Conservation (phyloP, 2,113 vertebrate genomes). For the Clinocottus analis region DNA sequence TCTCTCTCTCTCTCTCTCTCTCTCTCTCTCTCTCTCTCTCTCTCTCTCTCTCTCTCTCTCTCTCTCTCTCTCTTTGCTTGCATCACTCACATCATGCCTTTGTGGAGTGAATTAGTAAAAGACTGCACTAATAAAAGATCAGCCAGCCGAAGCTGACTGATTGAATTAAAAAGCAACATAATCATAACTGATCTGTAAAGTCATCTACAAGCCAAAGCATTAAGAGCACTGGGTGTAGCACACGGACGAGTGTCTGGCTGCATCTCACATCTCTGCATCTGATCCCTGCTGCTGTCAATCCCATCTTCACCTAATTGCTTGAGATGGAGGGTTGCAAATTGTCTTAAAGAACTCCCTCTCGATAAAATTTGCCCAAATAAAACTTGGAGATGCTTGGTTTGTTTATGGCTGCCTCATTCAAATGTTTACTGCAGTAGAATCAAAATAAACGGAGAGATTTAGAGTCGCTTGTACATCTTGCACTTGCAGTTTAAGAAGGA, state of each 20-base stretch:
- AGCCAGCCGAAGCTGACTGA: slow-evolving; percentile 64
- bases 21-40: slow-evolving; percentile 32
- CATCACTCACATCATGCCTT: slow-evolving; percentile 61
- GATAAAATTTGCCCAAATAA: slow-evolving; percentile 48
- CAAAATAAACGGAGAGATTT: slow-evolving; percentile 35
- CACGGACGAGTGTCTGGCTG: slow-evolving; percentile 52
- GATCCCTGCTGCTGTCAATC: slow-evolving; percentile 59
- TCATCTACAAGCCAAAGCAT: slow-evolving; percentile 66
- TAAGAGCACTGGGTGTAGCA: slow-evolving; percentile 40
- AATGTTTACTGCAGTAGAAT: slow-evolving; percentile 48
- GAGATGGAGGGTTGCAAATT: slow-evolving; percentile 63
- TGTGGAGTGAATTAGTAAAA: slow-evolving; percentile 65
- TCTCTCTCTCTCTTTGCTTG: slow-evolving; percentile 51
- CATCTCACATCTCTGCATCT: slow-evolving; percentile 61
- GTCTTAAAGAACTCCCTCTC: slow-evolving; percentile 50
- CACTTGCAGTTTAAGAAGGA: slow-evolving; percentile 3
- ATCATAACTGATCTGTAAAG: slow-evolving; percentile 67
- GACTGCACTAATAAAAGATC: slow-evolving; percentile 70
- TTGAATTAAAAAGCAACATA: slow-evolving; percentile 73
- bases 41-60: slow-evolving; percentile 4
- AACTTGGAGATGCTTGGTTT: slow-evolving; percentile 42
- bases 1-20: slow-evolving; percentile 29
- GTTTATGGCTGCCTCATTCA: slow-evolving; percentile 35
- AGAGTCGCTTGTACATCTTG: neutral
- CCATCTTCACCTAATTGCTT: slow-evolving; percentile 63